Base-by-base conservation (phyloP, 2,113 vertebrate genomes). In the Trematomus loennbergii region DNA sequence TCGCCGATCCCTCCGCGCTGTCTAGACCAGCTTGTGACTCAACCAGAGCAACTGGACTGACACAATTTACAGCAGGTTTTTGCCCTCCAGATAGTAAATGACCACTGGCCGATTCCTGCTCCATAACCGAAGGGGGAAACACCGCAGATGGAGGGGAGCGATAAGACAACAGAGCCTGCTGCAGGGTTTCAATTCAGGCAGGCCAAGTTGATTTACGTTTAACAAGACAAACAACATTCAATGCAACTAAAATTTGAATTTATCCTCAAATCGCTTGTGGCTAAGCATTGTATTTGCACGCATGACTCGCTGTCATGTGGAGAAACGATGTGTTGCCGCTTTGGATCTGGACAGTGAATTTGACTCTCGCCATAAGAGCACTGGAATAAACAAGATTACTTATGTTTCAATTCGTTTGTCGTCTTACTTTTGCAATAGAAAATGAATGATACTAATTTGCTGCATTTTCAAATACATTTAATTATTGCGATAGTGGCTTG, bases 1-100 rank as follows among this genome's bases (percentile, higher is more conserved):
- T 95, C 95, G 95, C 95, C 93, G 90, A 92, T 95, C 93, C 92
- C 88, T 87, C 92, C 87, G 87, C 91, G 89, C 95, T 91, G 96
- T 98, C 97, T 98, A 96, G 96, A 97, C 97, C 88, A 60, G 88
- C 20, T 75, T 93, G 87, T 88, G 92, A 92, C 90, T 93, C 93
- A 93, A 95, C 95, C 91, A 92, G 94, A 92, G 89, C 58, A 89
- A 89, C 92, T 91, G 88, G 94, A 94, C 85, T 70, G 92, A 91
- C 94, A 81, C 86, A 90, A 86, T 91, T 91, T 87, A 88, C 90
- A 87, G 82, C 88, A 91, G 75, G 87, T 86, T 91, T 88, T 87
- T 92, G 89, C 82, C 91, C 87, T 74, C 78, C 20, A 91, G 90
- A 91, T 83, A 90, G 86, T 82, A 80, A 92, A 89, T 91, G 89